Conservation (phyloP, 2,888 invertebrate species). For the Autographa gamma region DNA sequence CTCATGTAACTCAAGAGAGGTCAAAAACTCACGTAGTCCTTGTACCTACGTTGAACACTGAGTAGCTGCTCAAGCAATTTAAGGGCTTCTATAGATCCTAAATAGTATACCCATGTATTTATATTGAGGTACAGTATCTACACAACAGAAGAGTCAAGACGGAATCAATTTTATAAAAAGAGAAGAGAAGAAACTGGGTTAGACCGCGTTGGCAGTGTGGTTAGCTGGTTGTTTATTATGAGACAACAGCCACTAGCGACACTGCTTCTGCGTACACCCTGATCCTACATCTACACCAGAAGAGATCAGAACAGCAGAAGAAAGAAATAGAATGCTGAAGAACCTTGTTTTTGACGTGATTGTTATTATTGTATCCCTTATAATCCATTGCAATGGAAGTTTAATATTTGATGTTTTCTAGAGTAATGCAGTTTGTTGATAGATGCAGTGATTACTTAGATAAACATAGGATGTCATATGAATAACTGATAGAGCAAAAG, state of each 20-base stretch:
- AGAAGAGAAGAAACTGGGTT: slow-evolving; percentile 67
- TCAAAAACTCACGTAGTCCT: too few species aligned
- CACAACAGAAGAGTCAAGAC: neutral
- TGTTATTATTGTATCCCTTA: neutral
- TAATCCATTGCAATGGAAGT: neutral
- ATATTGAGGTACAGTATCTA: neutral
- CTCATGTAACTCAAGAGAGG: too few species aligned
- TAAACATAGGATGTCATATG: too few species aligned
- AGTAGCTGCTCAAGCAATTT: too few species aligned
- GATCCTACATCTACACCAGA: slow-evolving; percentile 11
- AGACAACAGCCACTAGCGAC: slow-evolving; percentile 97
- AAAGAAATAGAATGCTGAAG: neutral
- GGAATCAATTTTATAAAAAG: slow-evolving; percentile 23
- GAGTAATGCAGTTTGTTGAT: too few species aligned
- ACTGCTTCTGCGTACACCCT: slow-evolving; percentile 95
- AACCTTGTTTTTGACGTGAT: neutral
- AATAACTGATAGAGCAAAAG: too few species aligned
- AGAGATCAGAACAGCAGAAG: neutral
- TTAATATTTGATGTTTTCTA: neutral
- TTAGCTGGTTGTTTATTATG: slow-evolving; percentile 98
- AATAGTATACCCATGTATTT: too few species aligned
- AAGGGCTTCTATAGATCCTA: too few species aligned
- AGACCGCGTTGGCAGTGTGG: slow-evolving; percentile 99
- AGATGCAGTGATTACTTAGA: too few species aligned
- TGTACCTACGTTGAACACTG: too few species aligned